A percentile compares a stretch with the other conserved stretches of the same genome.
These are phyloP conservation scores for Ophioninae sp. DNA, from an alignment of 2,888 invertebrate species.

Conservation along the genomic window DNA sequence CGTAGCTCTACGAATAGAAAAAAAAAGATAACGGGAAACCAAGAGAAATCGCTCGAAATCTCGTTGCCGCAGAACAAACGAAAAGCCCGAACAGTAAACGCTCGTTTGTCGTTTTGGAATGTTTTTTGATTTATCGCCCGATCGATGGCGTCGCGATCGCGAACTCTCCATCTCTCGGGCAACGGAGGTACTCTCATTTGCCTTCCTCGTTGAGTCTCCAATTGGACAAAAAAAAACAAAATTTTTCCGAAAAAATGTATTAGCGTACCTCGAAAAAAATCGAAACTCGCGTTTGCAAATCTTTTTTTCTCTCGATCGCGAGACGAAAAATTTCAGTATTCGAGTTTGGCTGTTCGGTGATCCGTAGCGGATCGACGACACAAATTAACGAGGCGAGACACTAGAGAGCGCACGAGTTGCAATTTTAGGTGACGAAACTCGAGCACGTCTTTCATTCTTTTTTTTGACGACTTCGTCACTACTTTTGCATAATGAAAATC, in stretches of 20 bases:
- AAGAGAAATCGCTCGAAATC: neutral
- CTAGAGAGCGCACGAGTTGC: neutral
- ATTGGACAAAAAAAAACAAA: neutral
- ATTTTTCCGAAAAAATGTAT: neutral
- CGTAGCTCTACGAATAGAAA: slow-evolving; percentile 64
- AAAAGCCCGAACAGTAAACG: neutral
- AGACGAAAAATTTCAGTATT: neutral
- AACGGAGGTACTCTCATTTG: neutral
- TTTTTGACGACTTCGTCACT: no score
- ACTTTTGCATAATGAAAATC: no score
- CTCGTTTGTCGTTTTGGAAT: neutral
- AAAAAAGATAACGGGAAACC: slow-evolving; percentile 32
- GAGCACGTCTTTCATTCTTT: neutral
- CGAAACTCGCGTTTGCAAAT: neutral
- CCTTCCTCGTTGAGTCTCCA: neutral
- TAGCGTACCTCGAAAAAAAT: neutral
- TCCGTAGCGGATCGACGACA: slow-evolving; percentile 68
- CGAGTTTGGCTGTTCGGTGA: neutral
- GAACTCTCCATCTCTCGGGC: neutral
- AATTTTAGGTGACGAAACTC: neutral
- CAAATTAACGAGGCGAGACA: neutral
- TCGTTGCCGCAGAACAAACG: slow-evolving; percentile 11
- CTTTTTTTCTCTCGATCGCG: neutral
- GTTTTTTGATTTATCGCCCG: neutral
- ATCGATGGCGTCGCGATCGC: neutral